Conservation (phyloP, 2,888 invertebrate species). For the Cantharis nigra region DNA sequence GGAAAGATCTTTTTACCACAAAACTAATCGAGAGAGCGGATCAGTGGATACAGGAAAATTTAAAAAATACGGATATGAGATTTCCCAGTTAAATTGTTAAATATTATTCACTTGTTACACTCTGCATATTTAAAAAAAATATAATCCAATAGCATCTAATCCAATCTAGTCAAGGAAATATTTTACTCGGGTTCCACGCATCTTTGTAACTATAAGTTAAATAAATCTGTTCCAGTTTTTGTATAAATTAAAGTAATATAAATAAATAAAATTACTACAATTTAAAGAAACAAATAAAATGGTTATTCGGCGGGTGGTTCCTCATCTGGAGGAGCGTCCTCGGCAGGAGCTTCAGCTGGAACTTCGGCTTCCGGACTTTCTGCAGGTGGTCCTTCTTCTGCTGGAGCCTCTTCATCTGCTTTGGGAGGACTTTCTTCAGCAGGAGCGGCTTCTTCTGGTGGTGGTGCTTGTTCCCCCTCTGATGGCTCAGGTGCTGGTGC, state of each 20-base stretch:
- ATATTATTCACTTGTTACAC: background rate
- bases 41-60: constrained; percentile 70
- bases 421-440: background rate
- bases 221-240: too few relatives aligned
- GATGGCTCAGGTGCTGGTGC: background rate
- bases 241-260: too few relatives aligned
- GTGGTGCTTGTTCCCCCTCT: background rate
- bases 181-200: too few relatives aligned
- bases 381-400: constrained; percentile 10
- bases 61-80: constrained; percentile 62
- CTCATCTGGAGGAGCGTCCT: background rate
- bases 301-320: background rate
- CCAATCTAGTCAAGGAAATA: background rate
- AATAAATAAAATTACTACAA: too few relatives aligned
- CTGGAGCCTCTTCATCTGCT: constrained; percentile 8
- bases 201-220: too few relatives aligned
- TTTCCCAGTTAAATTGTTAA: constrained; percentile 56
- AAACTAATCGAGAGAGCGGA: constrained; percentile 70
- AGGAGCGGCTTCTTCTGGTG: background rate
- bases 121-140: background rate
- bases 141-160: background rate
- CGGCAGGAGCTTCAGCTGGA: background rate
- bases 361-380: constrained; percentile 15
- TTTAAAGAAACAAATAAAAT: background rate
- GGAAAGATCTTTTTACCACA: constrained; percentile 73